These are phyloP conservation scores for Cnemophilus loriae DNA, from an alignment of 2,113 vertebrate genomes.

Conservation along the genomic window DNA sequence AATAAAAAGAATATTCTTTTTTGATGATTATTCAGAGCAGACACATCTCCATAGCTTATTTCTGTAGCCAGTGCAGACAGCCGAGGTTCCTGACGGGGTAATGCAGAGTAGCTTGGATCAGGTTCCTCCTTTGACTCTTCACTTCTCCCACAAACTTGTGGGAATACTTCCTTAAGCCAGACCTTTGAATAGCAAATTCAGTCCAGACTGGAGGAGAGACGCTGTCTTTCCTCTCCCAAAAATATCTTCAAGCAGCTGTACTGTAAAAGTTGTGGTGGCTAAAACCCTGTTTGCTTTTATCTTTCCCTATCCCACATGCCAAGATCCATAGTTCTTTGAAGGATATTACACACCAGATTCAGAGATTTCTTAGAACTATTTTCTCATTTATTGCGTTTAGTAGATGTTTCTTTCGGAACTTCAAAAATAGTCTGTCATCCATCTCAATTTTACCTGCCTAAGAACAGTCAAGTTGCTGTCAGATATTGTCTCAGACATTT, in stretches of 20 bases:
- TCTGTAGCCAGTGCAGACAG: background rate
- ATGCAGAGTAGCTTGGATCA: background rate
- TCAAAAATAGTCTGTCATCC: background rate
- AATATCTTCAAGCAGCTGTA: background rate
- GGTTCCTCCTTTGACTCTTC: background rate
- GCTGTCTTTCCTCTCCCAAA: background rate
- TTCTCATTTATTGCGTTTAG: background rate
- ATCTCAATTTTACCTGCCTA: background rate
- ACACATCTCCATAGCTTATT: background rate
- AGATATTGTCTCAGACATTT: conserved; percentile 10
- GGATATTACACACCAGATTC: background rate
- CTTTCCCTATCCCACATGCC: background rate
- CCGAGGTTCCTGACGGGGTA: background rate
- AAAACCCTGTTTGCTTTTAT: background rate
- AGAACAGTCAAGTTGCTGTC: background rate
- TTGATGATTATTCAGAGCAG: background rate
- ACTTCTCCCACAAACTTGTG: background rate
- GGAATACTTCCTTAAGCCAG: background rate
- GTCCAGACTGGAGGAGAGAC: background rate
- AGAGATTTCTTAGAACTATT: background rate
- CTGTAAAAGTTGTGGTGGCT: background rate
- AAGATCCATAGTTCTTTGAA: background rate
- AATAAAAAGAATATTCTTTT: background rate
- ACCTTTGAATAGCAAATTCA: background rate
- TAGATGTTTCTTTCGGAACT: background rate